Base-by-base conservation (phyloP, 2,888 invertebrate species). In the Eilema sororculum region DNA sequence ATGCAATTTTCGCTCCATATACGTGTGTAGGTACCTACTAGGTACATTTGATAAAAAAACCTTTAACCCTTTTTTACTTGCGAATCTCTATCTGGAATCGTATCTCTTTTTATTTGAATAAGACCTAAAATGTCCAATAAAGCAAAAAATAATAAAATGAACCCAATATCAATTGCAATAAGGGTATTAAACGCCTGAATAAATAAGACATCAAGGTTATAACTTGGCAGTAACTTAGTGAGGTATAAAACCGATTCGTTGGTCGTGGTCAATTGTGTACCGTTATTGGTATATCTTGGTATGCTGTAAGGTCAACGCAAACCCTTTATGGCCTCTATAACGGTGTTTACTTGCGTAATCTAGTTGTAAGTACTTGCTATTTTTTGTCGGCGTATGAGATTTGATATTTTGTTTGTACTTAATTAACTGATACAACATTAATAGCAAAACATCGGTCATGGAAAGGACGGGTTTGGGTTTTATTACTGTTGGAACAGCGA, bases 251-350 rank as follows among this genome's bases (percentile, higher is more conserved):
- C 62, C n/a, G 61, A 37, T 69, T 75, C 61, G 69, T 69, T 78
- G 77, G 70, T 77, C 78, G 76, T 79, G 84, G 80, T 78, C 80
- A 82, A 78, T 77, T 70, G 78, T 75, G 75, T 77, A 78, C 77
- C 77, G 81, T 75, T 79, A 81, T 72, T 76, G 80, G 80, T 82
- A 80, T 69, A 85, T 84, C 82, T 83, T 41, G 41, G 76, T 70
- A 86, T 84, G 83, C 82, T 81, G 72, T 85, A 86, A 85, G 84
- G 83, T 83, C 82, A 76, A n/a, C 57, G 79, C 69, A 76, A 82
- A 84, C 86, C 88, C 87, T 87, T 85, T 80, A 80, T 59, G 86
- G 87, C 85, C 81, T 59, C 87, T 76, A 79, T 83, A 79, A 79
- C 80, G 77, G 82, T 67, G 81, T 80, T 78, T 79, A 76, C 75